A percentile compares a stretch with the other conserved stretches of the same genome.
Conservation (phyloP, 2,888 invertebrate species). For the Scaptomyza flava region DNA sequence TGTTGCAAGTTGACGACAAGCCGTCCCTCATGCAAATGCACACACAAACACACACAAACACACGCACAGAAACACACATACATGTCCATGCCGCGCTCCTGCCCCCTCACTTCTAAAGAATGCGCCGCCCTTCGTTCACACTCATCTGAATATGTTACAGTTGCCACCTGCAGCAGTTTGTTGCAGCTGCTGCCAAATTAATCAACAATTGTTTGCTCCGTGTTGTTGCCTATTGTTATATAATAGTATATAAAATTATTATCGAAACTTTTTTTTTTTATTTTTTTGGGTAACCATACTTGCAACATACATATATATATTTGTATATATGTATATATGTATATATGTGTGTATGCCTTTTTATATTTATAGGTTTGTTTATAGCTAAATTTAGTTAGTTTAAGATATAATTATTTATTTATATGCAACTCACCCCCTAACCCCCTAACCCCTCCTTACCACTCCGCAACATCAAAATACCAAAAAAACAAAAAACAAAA, state of each 20-base stretch:
- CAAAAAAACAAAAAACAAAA: conserved; percentile 1
- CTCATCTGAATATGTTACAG: conserved; percentile 38
- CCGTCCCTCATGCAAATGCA: conserved; percentile 60
- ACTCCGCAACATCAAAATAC: conserved; percentile 1
- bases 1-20: conserved; percentile 38
- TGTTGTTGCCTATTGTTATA: conserved; percentile 78
- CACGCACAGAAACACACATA: conserved; percentile 9
- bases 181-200: conserved; percentile 36
- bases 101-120: background rate
- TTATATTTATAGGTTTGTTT: conserved; percentile 28
- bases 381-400: conserved; percentile 45
- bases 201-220: conserved; percentile 63
- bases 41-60: conserved; percentile 22
- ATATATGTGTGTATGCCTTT: conserved; percentile 35
- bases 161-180: conserved; percentile 43
- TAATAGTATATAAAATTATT: conserved; percentile 30
- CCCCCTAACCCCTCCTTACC: background rate
- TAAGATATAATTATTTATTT: conserved; percentile 69
- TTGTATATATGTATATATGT: background rate
- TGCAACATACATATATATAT: background rate
- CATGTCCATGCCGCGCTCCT: conserved; percentile 42
- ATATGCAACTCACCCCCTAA: conserved; percentile 34
- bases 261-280: conserved; percentile 24
- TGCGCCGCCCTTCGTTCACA: conserved; percentile 27
- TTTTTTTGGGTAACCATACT: conserved; percentile 18